Evolutionary conservation across 1,140 invertebrate species (phyloP), one percentile per base, ranked within the genome.

Genomic region (Drosophila ananassae): DNA sequence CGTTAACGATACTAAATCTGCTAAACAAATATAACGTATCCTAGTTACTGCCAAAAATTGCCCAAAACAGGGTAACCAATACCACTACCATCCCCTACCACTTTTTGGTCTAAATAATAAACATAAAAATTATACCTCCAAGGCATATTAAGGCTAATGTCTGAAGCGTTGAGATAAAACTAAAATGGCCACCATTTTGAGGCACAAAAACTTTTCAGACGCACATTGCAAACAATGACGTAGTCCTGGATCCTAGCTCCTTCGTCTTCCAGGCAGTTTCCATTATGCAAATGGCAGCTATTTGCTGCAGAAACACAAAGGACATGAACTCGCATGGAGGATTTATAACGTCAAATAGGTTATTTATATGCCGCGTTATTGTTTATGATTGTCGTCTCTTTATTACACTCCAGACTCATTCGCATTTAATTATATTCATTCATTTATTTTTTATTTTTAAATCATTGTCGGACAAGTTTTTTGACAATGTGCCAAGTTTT

Each of bases 301-400:
- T 76, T 68, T 76, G 52, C 58, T 52, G 60, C 50, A 41, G 32
- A 28, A 50, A 30, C 37, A 78, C 61, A 68, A 79, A 51, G 51
- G 51, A 59, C 41, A 30, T 37, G 56, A 28, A 39, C 34, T 73
- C 51, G 21, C 39, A 53, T 57, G 17, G 39, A 32, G 64, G 47
- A 82, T 89, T 82, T 82, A 79, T 79, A 44, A 60, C 50, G 22
- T 54, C 58, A 81, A 87, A 81, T 78, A 54, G 46, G 50, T 68
- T 89, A 76, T 87, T 89, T 89, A 87, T 89, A 57, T 59, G 63
- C 55, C 60, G 59, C 25, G n/a, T 72, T 74, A 81, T 87, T 71
- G 59, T 61, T 85, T 74, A 73, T 80, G 57, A 62, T 51, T 59
- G 57, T 64, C 73, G 48, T 34, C 54, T 37, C 62, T 73, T 82